Base-by-base conservation (phyloP, 2,888 invertebrate species). In the Cephalotes varians region DNA sequence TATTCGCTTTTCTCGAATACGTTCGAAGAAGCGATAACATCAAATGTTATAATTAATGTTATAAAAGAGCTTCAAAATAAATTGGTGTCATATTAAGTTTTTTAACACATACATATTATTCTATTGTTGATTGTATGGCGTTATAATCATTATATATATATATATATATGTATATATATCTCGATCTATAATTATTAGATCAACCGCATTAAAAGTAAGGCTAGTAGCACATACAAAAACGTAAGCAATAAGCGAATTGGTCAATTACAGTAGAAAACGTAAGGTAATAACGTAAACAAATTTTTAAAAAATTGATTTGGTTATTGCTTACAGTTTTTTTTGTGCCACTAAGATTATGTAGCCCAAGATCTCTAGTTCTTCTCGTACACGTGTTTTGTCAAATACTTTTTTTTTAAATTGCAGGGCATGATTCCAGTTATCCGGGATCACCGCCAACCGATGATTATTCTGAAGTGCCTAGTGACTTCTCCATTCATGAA, bases 371-470 rank as follows among this genome's bases (percentile, higher is more conserved):
- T 56, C 5, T 37, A 28, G 49, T 49, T 28, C 44, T 21, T 37
- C 6, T 49, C 7, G 10, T 31, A 7, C 5, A n/a, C 40, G 31
- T 25, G 2, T 44, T 25, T 28, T 31, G 2, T 58, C 40, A 56
- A 28, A 7, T 64, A 12, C 25, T 65, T 65, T 15, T 7, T 72
- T 34, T 81, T 31, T 31, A 62, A 84, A 49, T 51, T 28, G 28
- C 64, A 91, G 91, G 81, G 58, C 87, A 92, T 54, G 91, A 91
- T 80, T 60, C 73, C 21, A 73, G 80, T 15, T 94, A 93, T 82
- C 91, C 91, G 9, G 92, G 91, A 44, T 91, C 92, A 77, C 91
- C 93, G 2, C 92, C 93, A 0, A 83, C 86, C 37, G 91, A 91
- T n/a, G 93, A 91, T 49, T 92, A 90, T 72, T 73, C 62, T 1